Conservation (phyloP, 2,888 invertebrate species). For the Polydrusus tereticollis region DNA sequence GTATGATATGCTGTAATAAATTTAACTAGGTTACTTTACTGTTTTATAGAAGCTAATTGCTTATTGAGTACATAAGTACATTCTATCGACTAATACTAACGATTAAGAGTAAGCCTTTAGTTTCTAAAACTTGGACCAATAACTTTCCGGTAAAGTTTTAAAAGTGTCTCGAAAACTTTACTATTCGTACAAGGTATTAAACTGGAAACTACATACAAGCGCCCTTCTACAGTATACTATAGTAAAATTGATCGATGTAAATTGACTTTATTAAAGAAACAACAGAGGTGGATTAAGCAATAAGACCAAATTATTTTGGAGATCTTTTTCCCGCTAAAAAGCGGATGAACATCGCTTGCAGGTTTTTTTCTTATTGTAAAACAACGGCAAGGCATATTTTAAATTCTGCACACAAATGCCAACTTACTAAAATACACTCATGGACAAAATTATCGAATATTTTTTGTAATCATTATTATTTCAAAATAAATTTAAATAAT, state of each 20-base stretch:
- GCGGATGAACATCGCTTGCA: no score
- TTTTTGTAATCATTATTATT: no score
- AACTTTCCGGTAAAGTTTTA: conserved; percentile 44
- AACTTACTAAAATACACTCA: no score
- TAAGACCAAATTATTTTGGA: background rate
- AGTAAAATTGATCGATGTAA: conserved; percentile 58
- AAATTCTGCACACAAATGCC: no score
- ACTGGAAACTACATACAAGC: conserved; percentile 39
- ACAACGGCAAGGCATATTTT: no score
- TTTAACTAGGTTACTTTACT: no score
- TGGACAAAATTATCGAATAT: no score
- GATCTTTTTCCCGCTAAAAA: background rate
- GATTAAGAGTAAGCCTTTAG: conserved; percentile 36
- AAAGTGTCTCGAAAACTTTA: conserved; percentile 49
- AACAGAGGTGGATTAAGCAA: conserved; percentile 27
- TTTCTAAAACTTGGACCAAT: conserved; percentile 38
- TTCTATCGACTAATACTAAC: conserved; percentile 40
- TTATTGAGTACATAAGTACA: conserved; percentile 37
- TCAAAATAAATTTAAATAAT: no score
- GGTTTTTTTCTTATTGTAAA: no score
- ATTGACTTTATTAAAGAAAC: conserved; percentile 55
- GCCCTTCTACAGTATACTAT: conserved; percentile 41
- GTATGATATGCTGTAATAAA: no score
- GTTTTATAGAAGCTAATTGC: background rate
- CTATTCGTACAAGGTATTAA: conserved; percentile 47